phyloP scores from a whole-genome alignment of 2,888 invertebrate species.

The Melangyna quadrimaculata region DNA sequence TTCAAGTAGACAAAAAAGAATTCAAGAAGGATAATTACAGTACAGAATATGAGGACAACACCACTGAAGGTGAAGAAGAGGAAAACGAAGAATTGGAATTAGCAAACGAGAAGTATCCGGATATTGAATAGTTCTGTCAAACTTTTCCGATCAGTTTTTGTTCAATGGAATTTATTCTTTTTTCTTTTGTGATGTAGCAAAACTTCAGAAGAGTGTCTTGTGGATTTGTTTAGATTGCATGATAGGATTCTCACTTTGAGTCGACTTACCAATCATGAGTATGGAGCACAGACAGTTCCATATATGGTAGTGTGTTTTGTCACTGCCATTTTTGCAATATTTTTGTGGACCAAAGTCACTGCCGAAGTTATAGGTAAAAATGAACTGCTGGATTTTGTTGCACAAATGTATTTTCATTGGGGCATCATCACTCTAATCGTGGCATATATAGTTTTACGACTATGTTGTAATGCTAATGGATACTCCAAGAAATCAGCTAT shows the following conservation, averaged over 20 bases:
- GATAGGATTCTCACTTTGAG: constrained; percentile 79
- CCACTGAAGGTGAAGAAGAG: constrained; percentile 47
- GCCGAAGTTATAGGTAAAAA: constrained; percentile 78
- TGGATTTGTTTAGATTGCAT: constrained; percentile 79
- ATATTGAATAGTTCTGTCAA: constrained; percentile 35
- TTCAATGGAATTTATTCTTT: background rate
- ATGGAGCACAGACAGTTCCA: constrained; percentile 78
- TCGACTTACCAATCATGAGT: constrained; percentile 77
- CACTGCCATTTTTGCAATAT: constrained; percentile 79
- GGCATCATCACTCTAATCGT: constrained; percentile 77
- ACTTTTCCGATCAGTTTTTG: background rate
- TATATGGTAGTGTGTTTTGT: constrained; percentile 80
- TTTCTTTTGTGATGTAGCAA: constrained; percentile 69
- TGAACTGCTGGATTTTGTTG: constrained; percentile 76
- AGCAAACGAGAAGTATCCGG: constrained; percentile 21
- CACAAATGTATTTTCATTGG: constrained; percentile 78
- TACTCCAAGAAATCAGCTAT: constrained; percentile 79
- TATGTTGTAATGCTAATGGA: constrained; percentile 78
- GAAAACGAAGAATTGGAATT: constrained; percentile 27
- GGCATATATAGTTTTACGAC: constrained; percentile 77
- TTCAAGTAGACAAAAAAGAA: constrained; percentile 31
- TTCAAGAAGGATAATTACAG: constrained; percentile 64
- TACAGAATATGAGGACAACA: constrained; percentile 66
- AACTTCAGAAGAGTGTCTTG: constrained; percentile 78
- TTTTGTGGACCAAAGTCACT: constrained; percentile 79